A percentile compares a stretch with the other conserved stretches of the same genome.
Evolutionary conservation across 2,797 vertebrate genomes (phyloP).

Genomic region (Syndactyla subalaris): DNA sequence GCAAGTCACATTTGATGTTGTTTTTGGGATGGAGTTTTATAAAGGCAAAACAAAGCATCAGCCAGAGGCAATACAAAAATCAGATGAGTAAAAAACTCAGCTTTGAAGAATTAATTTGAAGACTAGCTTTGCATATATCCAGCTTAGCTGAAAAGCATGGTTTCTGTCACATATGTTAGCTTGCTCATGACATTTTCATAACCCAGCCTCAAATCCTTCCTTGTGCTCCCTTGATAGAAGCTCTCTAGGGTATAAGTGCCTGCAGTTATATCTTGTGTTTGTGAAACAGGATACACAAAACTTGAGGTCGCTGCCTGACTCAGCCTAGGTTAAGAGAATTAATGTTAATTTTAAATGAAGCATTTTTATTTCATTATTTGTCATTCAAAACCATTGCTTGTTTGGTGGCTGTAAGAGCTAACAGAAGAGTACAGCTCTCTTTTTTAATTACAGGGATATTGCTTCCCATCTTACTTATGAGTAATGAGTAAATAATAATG

Average conservation of each 20-base stretch:
- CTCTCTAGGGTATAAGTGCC: background rate
- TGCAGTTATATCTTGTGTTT: background rate
- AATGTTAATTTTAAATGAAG: background rate
- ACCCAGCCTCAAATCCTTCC: background rate
- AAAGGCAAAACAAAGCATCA: fast-evolving
- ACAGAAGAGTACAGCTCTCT: background rate
- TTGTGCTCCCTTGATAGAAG: background rate
- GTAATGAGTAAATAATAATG: background rate
- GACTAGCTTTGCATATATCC: background rate
- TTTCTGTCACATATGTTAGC: background rate
- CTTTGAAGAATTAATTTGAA: background rate
- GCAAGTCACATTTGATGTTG: background rate
- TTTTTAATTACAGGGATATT: background rate
- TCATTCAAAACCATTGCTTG: background rate
- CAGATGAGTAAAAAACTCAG: background rate
- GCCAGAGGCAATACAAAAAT: background rate
- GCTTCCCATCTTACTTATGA: background rate
- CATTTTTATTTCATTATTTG: background rate
- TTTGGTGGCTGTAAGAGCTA: background rate
- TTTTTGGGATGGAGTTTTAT: background rate
- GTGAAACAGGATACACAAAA: background rate
- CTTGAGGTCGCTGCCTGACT: background rate
- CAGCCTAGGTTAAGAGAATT: background rate
- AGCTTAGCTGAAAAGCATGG: background rate
- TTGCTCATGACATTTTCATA: background rate